Base-by-base conservation (phyloP, 1,140 invertebrate species). In the Drosophila tristis region DNA sequence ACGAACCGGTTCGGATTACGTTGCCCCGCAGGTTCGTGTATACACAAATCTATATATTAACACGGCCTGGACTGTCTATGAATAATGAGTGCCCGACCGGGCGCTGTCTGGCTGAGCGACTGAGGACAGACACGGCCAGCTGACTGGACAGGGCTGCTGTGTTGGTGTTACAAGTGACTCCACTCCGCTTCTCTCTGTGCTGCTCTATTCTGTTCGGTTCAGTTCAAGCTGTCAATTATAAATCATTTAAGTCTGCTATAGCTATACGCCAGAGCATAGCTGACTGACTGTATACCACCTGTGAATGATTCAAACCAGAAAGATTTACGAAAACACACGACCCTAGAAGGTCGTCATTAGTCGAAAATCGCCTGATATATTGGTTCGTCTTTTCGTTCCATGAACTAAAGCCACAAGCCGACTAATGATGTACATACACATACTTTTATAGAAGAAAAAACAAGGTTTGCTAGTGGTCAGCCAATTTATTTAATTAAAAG, bases 1-100 rank as follows among this genome's bases (percentile, higher is more conserved):
- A 58, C 9, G 62, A 86, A 86, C 82, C 82, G 84, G 82, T 87
- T 70, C 60, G 11, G 31, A 31, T 31, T 31, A 31, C 31, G 31
- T 9, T 31, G 31, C 31, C 31, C 31, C 31, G 8, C 31, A 31
- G 31, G 31, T 31, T 9, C 31, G 31, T 9, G 26, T 20, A 49
- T 42, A 65, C 26, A 31, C 48, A 58, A 23, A 54, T 58, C 35
- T 71, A 57, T 78, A 63, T 64, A 78, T 75, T 76, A 57, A 57
- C 45, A 43, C 1, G 35, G 35, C 35, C 35, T 39, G 35, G 31
- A 43, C 29, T 16, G 50, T n/a, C 39, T 42, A 60, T 73, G 50
- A 60, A 73, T 55, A 74, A 74, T 63, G 60, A 53, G 47, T 72
- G 63, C 20, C 11, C 53, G 47, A 5, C 47, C 11, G 47, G 20